A percentile compares a stretch with the other conserved stretches of the same genome.
phyloP scores from a whole-genome alignment of 2,113 vertebrate genomes.

The Camelus dromedarius region DNA sequence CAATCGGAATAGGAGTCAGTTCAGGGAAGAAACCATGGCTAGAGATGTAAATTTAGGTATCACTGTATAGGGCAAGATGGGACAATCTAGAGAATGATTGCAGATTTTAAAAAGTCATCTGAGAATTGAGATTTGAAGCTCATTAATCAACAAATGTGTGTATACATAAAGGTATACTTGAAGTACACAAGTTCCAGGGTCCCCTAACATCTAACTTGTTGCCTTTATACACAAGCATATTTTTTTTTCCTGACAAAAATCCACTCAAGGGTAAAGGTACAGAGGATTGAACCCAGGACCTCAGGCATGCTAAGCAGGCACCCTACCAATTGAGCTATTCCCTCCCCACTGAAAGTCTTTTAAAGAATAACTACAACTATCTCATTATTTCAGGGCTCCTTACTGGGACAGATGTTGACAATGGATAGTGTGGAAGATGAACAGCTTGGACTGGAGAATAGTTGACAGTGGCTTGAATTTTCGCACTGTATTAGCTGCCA shows the following conservation, averaged over 20 bases:
- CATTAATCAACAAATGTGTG: neutral
- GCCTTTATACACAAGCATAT: neutral
- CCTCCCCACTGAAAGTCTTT: neutral
- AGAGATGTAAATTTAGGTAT: neutral
- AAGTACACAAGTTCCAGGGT: neutral
- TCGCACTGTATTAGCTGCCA: neutral
- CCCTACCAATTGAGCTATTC: no score
- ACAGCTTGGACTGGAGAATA: neutral
- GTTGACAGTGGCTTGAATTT: neutral
- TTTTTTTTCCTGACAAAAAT: constrained; percentile 9
- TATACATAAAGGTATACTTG: no score
- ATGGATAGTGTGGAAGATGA: neutral
- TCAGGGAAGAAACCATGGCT: neutral
- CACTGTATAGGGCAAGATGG: neutral
- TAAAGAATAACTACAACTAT: neutral
- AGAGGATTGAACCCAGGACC: no score
- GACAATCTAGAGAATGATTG: neutral
- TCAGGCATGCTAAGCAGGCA: no score
- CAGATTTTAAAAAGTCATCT: neutral
- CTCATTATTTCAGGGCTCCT: neutral
- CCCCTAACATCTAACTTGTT: neutral
- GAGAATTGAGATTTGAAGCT: neutral
- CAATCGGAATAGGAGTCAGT: neutral
- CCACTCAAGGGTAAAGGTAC: no score
- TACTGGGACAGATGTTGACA: neutral